Evolutionary conservation across 2,113 vertebrate genomes (phyloP), one percentile per base, ranked within the genome.

Genomic region (Charina bottae): DNA sequence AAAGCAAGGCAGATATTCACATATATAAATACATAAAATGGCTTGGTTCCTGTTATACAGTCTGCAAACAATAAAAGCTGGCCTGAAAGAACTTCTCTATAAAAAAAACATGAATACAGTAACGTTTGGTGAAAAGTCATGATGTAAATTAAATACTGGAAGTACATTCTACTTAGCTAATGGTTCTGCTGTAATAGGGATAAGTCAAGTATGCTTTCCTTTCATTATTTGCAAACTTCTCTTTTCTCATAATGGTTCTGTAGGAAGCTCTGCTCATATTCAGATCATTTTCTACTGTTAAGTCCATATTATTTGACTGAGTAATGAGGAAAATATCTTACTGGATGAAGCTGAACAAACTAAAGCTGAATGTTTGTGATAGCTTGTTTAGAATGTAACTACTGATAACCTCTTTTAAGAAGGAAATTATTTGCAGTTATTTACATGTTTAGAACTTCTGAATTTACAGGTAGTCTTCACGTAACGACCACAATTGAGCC

Each of bases 261-360:
- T 54, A 62, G 42, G 64, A 90, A 85, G 58, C 28, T 64, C 10
- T 85, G 46, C 62, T 62, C 42, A 28, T 58, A 37, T 84, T 24
- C 84, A 84, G 89, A 58, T 84, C 6, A 37, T 91, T 85, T 68
- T 21, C 83, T 91, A 37, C 59, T 91, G 5, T 37, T 64, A 33
- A 91, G 37, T 64, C n/a, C 11, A 68, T 86, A 54, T 64, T 64
- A 12, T 91, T 86, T 91, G 49, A 58, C 85, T 78, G 62, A n/a
- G n/a, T 83, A 91, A 53, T 6, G 59, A n/a, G 15, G 28, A 49
- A 88, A 59, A 10, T 15, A 58, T 78, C 59, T 88, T 78, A 72
- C 49, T 92, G 85, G 37, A 24, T 26, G 88, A 92, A 54, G 68
- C 42, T 46, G 49, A 28, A 33, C 54, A 86, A 56, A 83, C 37